Evolutionary conservation across 2,888 invertebrate genomes (phyloP), one percentile per base, ranked within the genome.

Genomic region (Metalampra italica): DNA sequence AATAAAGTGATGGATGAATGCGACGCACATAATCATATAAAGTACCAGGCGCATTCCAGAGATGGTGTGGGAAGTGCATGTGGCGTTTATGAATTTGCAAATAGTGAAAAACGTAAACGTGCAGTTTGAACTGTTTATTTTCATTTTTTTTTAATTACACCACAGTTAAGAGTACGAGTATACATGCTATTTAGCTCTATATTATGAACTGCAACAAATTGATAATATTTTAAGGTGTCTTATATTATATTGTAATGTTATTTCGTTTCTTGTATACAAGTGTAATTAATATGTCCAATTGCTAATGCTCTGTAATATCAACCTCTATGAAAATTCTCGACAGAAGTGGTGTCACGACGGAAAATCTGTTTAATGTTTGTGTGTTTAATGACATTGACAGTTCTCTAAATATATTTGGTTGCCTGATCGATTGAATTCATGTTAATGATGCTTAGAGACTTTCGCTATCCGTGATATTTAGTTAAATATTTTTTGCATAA

Each of bases 11-110:
- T 64, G 68, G 66, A 76, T 72, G 77, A 78, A 70, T 75, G 75
- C 60, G 68, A 73, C 52, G 75, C 70, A 67, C 60, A 64, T 59
- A 68, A 65, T 64, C 67, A 70, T 64, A 64, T 62, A 36, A 53
- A 62, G 57, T 61, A 66, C 70, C 71, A 67, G 76, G 71, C 75
- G 73, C 87, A 89, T 88, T 88, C 88, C 88, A 88, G 71, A 76
- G 70, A 71, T 68, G 72, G 66, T 71, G 67, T 69, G 62, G 68
- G 66, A 67, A 68, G 66, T 75, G 71, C 59, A 60, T 71, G 66
- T 60, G 62, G 68, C 52, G 62, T 66, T 62, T 60, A 55, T 22
- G 30, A 53, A 64, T 65, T 54, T 7, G 32, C 66, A 73, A 55
- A 51, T 68, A 68, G 63, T 71, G 69, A 68, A 68, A 72, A 32